These are phyloP conservation scores for Aulostomus chinensis DNA, from an alignment of 2,797 vertebrate genomes.

Conservation along the genomic window DNA sequence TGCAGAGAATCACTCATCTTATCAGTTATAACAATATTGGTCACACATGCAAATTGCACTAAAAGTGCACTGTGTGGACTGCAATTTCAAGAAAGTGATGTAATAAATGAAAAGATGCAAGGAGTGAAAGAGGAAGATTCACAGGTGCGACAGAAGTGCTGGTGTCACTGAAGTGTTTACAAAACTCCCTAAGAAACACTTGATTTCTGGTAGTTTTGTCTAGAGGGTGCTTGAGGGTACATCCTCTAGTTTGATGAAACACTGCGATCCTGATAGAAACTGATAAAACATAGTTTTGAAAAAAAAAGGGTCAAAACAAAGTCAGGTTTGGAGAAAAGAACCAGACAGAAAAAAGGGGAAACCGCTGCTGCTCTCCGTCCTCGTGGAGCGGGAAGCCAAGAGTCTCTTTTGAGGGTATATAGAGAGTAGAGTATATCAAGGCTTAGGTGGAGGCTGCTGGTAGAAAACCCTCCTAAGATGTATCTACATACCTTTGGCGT, in stretches of 20 bases:
- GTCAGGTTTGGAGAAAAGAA: background rate
- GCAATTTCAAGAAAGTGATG: no score
- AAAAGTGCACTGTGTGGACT: no score
- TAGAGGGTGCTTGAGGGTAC: no score
- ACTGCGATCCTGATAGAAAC: background rate
- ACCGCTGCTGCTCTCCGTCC: constrained; percentile 44
- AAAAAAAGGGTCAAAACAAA: background rate
- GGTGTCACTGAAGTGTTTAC: no score
- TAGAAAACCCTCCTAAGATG: constrained; percentile 39
- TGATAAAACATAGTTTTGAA: background rate
- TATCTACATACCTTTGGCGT: constrained; percentile 21
- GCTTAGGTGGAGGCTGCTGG: constrained; percentile 48
- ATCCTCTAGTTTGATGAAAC: no score
- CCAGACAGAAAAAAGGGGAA: constrained; percentile 7
- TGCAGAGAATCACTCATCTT: constrained; percentile 15
- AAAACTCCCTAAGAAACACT: background rate
- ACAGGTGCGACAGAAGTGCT: no score
- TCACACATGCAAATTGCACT: constrained; percentile 27
- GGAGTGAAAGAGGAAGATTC: background rate
- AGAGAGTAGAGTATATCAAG: constrained; percentile 23
- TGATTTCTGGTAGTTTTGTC: background rate
- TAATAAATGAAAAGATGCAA: no score
- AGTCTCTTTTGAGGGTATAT: constrained; percentile 44
- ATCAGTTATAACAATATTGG: constrained; percentile 31
- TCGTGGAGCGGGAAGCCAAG: constrained; percentile 75